Percentiles rank a stretch among this genome's conserved stretches.
These are phyloP conservation scores for Orthonyx spaldingii DNA, from an alignment of 2,113 vertebrate genomes.

Conservation along the genomic window DNA sequence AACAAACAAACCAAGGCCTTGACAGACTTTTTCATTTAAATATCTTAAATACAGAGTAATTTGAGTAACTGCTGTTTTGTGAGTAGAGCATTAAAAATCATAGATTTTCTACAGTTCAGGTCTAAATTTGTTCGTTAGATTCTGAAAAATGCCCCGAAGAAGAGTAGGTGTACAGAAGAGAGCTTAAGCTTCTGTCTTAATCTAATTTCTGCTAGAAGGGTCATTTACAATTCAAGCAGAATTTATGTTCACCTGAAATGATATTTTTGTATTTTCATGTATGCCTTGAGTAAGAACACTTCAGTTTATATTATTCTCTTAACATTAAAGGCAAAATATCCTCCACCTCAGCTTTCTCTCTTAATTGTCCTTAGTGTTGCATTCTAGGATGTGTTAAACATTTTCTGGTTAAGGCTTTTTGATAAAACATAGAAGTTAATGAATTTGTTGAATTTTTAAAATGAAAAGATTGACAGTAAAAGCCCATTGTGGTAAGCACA, in stretches of 20 bases:
- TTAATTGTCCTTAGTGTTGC: not conserved
- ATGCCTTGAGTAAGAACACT: not conserved
- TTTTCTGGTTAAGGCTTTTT: not conserved
- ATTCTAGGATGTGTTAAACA: conserved; percentile 4
- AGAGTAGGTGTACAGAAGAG: not conserved
- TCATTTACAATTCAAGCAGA: conserved; percentile 8
- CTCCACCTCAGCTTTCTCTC: not conserved
- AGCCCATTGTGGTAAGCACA: not conserved
- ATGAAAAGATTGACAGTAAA: not conserved
- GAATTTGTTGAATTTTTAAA: not conserved
- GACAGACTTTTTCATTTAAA: not conserved
- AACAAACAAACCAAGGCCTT: not conserved
- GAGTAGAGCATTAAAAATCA: not conserved
- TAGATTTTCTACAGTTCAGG: not conserved
- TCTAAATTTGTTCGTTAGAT: conserved; percentile 23
- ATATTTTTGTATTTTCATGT: conserved; percentile 25
- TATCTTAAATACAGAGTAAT: not conserved
- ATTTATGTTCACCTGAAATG: not conserved
- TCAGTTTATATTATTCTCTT: conserved; percentile 40
- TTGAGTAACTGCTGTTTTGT: not conserved
- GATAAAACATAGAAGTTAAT: not conserved
- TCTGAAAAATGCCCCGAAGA: conserved; percentile 13
- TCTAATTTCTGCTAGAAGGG: not conserved
- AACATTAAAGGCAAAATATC: not conserved
- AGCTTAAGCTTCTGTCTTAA: not conserved